Base-by-base conservation (phyloP, 2,888 invertebrate genomes). In the Cosmia trapezina region DNA sequence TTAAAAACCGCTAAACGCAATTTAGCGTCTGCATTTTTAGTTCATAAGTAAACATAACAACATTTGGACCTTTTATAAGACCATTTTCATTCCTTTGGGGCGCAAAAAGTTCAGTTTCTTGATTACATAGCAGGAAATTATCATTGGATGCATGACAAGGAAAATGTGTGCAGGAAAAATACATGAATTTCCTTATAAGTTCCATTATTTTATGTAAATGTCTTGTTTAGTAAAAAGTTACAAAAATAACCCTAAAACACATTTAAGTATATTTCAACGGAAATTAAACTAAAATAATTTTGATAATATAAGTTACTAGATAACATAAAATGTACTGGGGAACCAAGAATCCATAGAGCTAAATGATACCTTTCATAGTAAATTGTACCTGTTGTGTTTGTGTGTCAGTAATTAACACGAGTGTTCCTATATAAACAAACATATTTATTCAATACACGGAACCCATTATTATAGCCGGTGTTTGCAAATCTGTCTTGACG, bases 121-220 rank as follows among this genome's bases (percentile, higher is more conserved):
- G 67, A 78, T 84, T 73, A 78, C 64, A 37, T 11, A 47, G 4
- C 59, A 49, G 73, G 70, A 84, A 78, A 80, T 84, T 83, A 84
- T 77, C 64, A 82, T 78, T 61, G 54, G 54, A 74, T 47, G 41
- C 41, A 41, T 33, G 75, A 66, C 82, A 78, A 82, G 74, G 74
- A 75, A 83, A 79, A 73, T 53, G 66, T 45, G 53, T 64, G n/a
- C 60, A 56, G 17, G 49, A 37, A 80, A 62, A 74, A 51, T 63
- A 59, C n/a, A 19, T n/a, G 51, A 67, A 60, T 65, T 78, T 80
- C 63, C 68, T 66, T 51, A 56, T 54, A n/a, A 17, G 22, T 66
- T 53, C 6, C 28, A 56, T 61, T 76, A 51, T 7, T 51, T 70
- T 28, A 28, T 54, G 43, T 12, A 9, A 5, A 37, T 14, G n/a